Base-by-base conservation (phyloP, 2,888 invertebrate species). In the Ceraclea dissimilis region DNA sequence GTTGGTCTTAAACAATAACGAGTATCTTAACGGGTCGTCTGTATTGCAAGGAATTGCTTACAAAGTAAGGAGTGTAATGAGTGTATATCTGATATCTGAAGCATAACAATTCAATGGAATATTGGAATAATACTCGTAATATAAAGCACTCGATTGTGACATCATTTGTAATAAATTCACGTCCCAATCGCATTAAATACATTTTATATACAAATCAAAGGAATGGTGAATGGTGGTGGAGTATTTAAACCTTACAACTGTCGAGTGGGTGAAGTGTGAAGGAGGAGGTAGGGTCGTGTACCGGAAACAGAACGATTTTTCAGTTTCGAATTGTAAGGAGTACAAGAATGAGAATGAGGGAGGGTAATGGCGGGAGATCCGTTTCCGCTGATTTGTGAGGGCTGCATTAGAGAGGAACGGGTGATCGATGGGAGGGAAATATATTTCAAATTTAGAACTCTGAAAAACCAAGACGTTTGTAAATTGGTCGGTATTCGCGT, bases 331-430 rank as follows among this genome's bases (percentile, higher is more conserved):
- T 39, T 39, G 39, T 39, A 39, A 39, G 39, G 13, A 39, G 16
- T 39, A 31, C 11, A 39, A 39, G 39, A 39, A 16, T 39, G 39
- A n/a, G 54, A 49, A 49, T 49, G 39, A 21, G 49, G 54, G 33
- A 49, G 54, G 54, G 48, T 54, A 54, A 54, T 54, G 54, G 54
- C 54, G 49, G 54, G 39, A 54, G 54, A 54, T 49, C 54, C 54
- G 54, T 54, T 54, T 54, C 54, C 54, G 54, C 43, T 54, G 54
- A 54, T 54, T 54, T 54, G 49, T 49, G 49, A 54, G 49, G 39
- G 49, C 21, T 22, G 54, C 47, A 19, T 47, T 47, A 49, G 47
- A 47, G 47, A 47, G 13, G 47, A 47, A 20, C 19, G 47, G 20
- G 18, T 47, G 47, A 47, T 47, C 17, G 47, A 47, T 47, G 20